phyloP scores from a whole-genome alignment of 2,888 invertebrate genomes.

The Patella ulyssiponensis region DNA sequence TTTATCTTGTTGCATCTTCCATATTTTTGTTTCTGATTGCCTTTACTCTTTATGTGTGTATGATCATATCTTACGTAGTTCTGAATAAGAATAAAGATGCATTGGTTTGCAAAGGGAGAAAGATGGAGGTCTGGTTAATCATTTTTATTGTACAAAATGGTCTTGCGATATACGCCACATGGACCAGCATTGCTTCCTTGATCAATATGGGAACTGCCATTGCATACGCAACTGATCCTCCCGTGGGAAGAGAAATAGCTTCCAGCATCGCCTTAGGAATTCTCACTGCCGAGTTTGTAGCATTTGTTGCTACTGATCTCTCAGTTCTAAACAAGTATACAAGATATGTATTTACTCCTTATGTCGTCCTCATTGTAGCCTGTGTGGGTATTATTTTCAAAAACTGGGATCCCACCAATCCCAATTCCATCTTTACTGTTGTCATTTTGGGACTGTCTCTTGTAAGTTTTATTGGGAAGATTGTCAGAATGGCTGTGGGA shows the following conservation, averaged over 20 bases:
- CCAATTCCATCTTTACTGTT: conserved; percentile 54
- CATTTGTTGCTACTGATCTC: conserved; percentile 58
- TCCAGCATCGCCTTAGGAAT: conserved; percentile 54
- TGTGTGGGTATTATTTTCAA: conserved; percentile 56
- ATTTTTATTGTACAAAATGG: conserved; percentile 65
- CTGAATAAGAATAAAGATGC: conserved; percentile 46
- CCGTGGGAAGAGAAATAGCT: conserved; percentile 41
- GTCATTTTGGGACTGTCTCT: conserved; percentile 49
- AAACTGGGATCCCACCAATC: conserved; percentile 49
- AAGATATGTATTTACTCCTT: conserved; percentile 65
- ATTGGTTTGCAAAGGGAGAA: conserved; percentile 46
- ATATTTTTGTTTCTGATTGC: conserved; percentile 46
- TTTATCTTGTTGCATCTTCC: conserved; percentile 49
- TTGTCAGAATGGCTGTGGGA: conserved; percentile 1
- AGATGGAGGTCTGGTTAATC: conserved; percentile 59
- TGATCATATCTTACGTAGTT: conserved; percentile 50
- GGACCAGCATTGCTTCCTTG: conserved; percentile 64
- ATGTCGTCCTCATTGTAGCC: conserved; percentile 61
- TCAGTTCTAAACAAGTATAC: conserved; percentile 60
- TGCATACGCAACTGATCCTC: conserved; percentile 40
- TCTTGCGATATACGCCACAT: conserved; percentile 63
- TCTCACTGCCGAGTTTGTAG: conserved; percentile 47
- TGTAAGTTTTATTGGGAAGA: conserved; percentile 36
- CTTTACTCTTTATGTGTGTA: conserved; percentile 53
- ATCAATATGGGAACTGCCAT: conserved; percentile 62